phyloP scores from a whole-genome alignment of 2,888 invertebrate genomes.

The Diarsia dahlii region DNA sequence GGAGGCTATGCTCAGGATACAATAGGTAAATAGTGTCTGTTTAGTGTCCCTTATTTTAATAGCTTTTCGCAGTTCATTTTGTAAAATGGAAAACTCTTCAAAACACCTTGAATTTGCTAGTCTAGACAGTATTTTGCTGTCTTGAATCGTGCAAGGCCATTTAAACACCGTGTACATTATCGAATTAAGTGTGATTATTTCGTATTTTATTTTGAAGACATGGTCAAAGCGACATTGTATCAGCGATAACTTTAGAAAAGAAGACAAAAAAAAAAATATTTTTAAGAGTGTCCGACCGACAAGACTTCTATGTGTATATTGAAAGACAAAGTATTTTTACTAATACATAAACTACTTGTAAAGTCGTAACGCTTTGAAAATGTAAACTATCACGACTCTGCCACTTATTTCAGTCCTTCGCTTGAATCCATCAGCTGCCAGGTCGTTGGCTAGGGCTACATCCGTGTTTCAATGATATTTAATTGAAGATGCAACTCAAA shows the following conservation, averaged over 20 bases:
- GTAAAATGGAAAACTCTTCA: not conserved
- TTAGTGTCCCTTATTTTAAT: not conserved
- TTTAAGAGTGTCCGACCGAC: too few relatives aligned
- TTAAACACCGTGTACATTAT: conserved; percentile 2
- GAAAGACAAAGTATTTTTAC: not conserved
- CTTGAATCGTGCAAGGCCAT: conserved; percentile 25
- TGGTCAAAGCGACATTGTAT: not conserved
- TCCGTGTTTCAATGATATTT: not conserved
- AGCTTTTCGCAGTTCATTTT: not conserved
- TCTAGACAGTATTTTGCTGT: conserved; percentile 36
- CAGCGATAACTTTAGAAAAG: not conserved
- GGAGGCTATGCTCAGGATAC: not conserved
- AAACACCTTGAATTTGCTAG: conserved; percentile 30
- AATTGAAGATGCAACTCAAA: not conserved
- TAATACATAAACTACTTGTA: too few relatives aligned
- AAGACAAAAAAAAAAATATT: not conserved
- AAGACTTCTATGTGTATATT: not conserved
- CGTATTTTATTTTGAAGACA: not conserved
- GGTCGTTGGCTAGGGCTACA: not conserved
- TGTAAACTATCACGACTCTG: not conserved
- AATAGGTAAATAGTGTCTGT: not conserved
- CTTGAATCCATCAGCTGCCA: not conserved
- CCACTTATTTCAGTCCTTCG: not conserved
- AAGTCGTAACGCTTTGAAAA: not conserved
- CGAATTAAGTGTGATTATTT: not conserved